Evolutionary conservation across 1,140 invertebrate species (phyloP), one percentile per base, ranked within the genome.

Genomic region (Ptiloglossa arizonensis): DNA sequence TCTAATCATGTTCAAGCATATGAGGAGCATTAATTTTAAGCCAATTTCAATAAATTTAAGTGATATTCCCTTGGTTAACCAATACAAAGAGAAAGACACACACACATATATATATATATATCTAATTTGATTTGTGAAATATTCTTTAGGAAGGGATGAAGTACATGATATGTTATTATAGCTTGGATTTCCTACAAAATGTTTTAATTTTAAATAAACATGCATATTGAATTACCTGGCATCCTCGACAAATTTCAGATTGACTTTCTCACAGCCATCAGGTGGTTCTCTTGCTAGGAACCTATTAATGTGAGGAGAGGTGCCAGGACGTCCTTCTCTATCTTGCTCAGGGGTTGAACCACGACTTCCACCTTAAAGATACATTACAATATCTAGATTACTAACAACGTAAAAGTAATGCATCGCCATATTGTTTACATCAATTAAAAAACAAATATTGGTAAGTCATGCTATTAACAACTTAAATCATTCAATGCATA

Each of bases 211-310:
- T 52, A 24, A 64, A 56, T 24, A 35, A 35, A n/a, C 63, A 60
- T 69, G 32, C 56, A 71, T 35, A 5, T 27, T 4, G 38, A 27
- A 85, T 89, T 91, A 95, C 94, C 94, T 94, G 87, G 91, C 90
- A 91, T 95, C 94, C 88, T 95, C 94, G 81, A 93, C 92, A 87
- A 94, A 94, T 93, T 95, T 96, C 69, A 95, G 90, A 90, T 95
- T 94, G 83, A 95, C 94, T 93, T 96, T 96, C 93, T 97, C 96
- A 94, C 96, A 97, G 88, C 97, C 97, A 94, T 97, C 96, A 32
- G 97, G 97, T 70, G 97, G 97, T 93, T 97, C 96, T 77, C 96
- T 93, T 44, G 96, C 96, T 85, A 97, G 93, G 91, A 97, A 97
- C 90, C 95, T 95, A 89, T 96, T 96, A 89, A 97, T 97, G 87